Conservation (phyloP, 2,113 vertebrate species). For the Dinomys branickii region DNA sequence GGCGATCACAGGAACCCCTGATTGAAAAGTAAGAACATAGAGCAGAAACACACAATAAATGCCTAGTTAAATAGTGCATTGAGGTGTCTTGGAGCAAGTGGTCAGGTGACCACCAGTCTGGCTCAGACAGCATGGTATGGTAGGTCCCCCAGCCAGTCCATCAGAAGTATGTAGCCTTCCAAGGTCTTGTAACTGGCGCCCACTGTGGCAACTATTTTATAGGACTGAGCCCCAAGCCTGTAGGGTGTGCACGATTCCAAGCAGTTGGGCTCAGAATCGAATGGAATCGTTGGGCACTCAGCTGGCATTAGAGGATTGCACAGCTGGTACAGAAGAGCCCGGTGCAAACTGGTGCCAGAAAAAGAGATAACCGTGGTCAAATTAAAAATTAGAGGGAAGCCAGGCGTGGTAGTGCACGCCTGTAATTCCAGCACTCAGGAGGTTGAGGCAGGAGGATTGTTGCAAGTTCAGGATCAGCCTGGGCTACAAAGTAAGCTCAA, state of each 20-base stretch:
- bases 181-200: rapidly evolving
- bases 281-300: rapidly evolving
- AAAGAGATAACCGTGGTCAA: background rate
- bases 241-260: rapidly evolving
- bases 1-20: rapidly evolving
- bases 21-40: background rate
- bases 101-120: rapidly evolving
- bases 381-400: background rate
- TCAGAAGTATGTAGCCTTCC: background rate
- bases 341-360: too few species aligned
- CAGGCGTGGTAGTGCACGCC: too few species aligned
- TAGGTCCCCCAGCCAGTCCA: rapidly evolving
- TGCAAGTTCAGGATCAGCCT: too few species aligned
- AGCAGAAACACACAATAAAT: background rate
- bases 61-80: rapidly evolving
- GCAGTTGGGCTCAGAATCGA: background rate
- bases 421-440: too few species aligned
- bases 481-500: too few species aligned
- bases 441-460: too few species aligned
- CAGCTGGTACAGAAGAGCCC: background rate
- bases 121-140: rapidly evolving
- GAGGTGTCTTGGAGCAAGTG: background rate
- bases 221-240: too few species aligned
- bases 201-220: too few species aligned
- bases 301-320: background rate